A percentile compares a stretch with the other conserved stretches of the same genome.
phyloP scores from a whole-genome alignment of 2,888 invertebrate species.

The Ennomos erosarius region DNA sequence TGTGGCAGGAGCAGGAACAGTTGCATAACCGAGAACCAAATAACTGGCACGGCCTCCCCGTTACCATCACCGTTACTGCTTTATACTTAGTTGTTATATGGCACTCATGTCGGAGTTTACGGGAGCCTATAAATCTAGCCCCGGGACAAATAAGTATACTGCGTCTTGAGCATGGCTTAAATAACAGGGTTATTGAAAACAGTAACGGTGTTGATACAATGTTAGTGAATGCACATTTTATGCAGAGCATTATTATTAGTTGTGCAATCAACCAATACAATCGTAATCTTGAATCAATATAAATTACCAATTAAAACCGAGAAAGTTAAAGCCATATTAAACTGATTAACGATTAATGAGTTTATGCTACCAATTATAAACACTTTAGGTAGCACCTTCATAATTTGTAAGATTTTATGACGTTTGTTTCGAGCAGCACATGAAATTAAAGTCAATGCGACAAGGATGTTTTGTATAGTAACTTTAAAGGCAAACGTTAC shows the following conservation, averaged over 20 bases:
- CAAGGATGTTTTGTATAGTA: no score
- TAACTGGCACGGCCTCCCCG: slow-evolving; percentile 64
- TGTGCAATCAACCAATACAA: neutral
- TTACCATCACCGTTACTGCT: slow-evolving; percentile 64
- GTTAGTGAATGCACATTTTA: neutral
- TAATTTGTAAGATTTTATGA: no score
- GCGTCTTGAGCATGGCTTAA: neutral
- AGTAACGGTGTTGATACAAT: slow-evolving; percentile 6
- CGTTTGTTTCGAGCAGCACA: no score
- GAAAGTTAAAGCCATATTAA: no score
- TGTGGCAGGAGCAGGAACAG: slow-evolving; percentile 41
- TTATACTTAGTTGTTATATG: slow-evolving; percentile 57
- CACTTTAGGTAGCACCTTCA: no score
- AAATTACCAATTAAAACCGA: no score
- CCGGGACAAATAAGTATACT: neutral
- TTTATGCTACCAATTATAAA: no score
- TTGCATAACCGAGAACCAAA: slow-evolving; percentile 37
- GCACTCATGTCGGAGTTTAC: slow-evolving; percentile 45
- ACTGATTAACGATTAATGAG: no score
- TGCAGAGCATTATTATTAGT: neutral
- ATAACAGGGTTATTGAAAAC: slow-evolving; percentile 3
- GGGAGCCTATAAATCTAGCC: slow-evolving; percentile 35
- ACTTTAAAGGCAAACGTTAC: no score
- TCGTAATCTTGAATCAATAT: no score
- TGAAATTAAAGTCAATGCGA: no score